phyloP scores from a whole-genome alignment of 2,113 vertebrate species.

The Irena cyanogastra region DNA sequence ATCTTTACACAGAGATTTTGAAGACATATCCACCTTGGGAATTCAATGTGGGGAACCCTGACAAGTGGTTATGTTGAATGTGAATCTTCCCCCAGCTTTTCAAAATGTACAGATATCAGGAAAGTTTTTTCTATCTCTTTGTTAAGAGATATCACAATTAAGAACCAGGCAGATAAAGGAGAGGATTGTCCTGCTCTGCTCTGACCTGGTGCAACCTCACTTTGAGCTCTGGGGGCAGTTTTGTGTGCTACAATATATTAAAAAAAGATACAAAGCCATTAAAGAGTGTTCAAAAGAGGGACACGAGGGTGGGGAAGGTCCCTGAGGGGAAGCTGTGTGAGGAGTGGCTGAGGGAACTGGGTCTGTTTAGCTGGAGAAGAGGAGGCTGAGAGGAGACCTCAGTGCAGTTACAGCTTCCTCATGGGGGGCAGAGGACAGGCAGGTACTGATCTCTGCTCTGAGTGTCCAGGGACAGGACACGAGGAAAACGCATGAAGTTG shows the following conservation, averaged over 20 bases:
- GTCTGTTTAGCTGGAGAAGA: neutral
- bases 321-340: accelerated
- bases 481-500: accelerated
- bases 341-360: accelerated
- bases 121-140: neutral
- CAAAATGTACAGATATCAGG: neutral
- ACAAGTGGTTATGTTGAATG: accelerated
- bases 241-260: neutral
- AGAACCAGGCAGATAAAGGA: neutral
- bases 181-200: neutral
- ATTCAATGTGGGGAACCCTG: neutral
- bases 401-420: accelerated
- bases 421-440: accelerated
- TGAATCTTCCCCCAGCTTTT: neutral
- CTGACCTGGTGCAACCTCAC: too few relatives aligned
- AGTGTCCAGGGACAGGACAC: neutral
- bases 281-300: too few relatives aligned
- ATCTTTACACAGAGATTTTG: neutral
- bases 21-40: neutral
- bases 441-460: neutral
- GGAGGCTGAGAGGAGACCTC: neutral
- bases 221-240: neutral
- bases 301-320: accelerated
- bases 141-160: neutral
- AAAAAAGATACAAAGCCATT: accelerated